These are phyloP conservation scores for Parnassius orleans DNA, from an alignment of 2,888 invertebrate genomes.

Conservation along the genomic window DNA sequence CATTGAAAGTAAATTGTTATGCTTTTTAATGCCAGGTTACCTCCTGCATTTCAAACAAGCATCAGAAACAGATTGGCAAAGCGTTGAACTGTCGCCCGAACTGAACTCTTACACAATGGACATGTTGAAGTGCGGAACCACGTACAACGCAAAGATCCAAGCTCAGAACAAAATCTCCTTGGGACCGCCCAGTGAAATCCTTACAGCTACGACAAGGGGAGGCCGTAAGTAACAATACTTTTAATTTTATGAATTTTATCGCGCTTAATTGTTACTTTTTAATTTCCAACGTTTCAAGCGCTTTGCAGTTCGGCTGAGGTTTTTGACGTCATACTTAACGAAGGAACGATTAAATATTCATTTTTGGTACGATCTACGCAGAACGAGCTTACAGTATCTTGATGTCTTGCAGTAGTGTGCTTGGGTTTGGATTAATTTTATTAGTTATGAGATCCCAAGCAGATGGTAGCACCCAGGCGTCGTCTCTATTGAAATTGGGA, in stretches of 20 bases:
- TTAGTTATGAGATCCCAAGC: too few relatives aligned
- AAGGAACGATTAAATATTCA: too few relatives aligned
- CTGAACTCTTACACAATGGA: conserved; percentile 86
- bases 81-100: conserved; percentile 87
- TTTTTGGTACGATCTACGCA: too few relatives aligned
- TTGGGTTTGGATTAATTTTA: too few relatives aligned
- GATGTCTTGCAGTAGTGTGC: too few relatives aligned
- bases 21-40: conserved; percentile 77
- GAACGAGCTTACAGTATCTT: too few relatives aligned
- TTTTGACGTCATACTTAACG: too few relatives aligned
- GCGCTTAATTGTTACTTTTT: neutral
- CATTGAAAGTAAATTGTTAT: too few relatives aligned
- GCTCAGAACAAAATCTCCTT: conserved; percentile 89
- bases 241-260: neutral
- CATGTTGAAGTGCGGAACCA: conserved; percentile 88
- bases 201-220: conserved; percentile 88
- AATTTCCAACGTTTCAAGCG: too few relatives aligned
- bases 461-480: too few relatives aligned
- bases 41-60: conserved; percentile 85
- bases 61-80: conserved; percentile 85
- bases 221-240: conserved; percentile 75
- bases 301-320: too few relatives aligned
- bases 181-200: conserved; percentile 84
- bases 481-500: too few relatives aligned
- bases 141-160: conserved; percentile 87